Base-by-base conservation (phyloP, 1,140 invertebrate genomes). In the Thaumetopoea pityocampa region DNA sequence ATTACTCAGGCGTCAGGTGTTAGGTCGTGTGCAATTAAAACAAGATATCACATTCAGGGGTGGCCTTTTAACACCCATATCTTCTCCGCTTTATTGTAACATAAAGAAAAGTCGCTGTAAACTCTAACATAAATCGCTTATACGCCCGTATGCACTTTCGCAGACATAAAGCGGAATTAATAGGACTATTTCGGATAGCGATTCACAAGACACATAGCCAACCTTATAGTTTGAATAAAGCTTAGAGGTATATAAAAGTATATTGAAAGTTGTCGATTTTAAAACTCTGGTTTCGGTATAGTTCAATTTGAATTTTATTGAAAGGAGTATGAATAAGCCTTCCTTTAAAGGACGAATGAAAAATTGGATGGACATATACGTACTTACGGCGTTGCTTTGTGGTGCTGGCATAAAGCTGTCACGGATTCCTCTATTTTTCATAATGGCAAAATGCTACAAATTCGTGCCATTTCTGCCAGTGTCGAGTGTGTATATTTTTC, bases 151-250 rank as follows among this genome's bases (percentile, higher is more conserved):
- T 74, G 68, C 68, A 71, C 65, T 48, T 53, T 51, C 45, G 30
- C 38, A 63, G 51, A 81, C 73, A 69, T 83, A 82, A 84, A 79
- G 65, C 69, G 63, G 81, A 85, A 85, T 85, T 86, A 86, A 85
- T 82, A 85, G 79, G 78, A 59, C 72, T 41, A 77, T 85, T 84
- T 58, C 67, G 60, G 40, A 60, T 45, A 69, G 51, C 67, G 69
- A 71, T 80, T 67, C 58, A 44, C 60, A 42, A 76, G 64, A 77
- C 62, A 58, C 60, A 70, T 68, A 67, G 49, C 43, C 46, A 64
- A 34, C 26, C 40, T 29, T 56, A 48, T 53, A 51, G 36, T 46
- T 37, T 6, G 35, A 60, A 51, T 51, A 66, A 72, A 71, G 54
- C 64, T 60, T 34, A n/a, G 47, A 69, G 54, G 65, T 65, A 57